Evolutionary conservation across 2,113 vertebrate species (phyloP).

Genomic region (Empidonax alnorum): DNA sequence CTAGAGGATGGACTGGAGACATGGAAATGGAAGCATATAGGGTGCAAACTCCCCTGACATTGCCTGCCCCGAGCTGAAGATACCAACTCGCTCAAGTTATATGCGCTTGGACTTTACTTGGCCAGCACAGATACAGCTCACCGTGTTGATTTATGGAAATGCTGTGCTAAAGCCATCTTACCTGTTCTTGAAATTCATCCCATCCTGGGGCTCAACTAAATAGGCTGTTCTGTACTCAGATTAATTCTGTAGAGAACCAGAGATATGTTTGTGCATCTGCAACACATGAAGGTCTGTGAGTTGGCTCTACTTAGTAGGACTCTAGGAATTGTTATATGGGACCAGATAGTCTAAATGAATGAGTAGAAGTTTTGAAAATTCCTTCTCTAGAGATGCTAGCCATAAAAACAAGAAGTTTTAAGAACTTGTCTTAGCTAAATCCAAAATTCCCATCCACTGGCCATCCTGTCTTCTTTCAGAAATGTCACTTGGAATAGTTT

Average conservation of each 20-base stretch:
- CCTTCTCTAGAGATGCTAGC: not conserved
- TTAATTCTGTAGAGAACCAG: not conserved
- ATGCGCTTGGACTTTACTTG: not conserved
- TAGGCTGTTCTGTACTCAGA: not conserved
- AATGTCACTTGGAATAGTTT: not conserved
- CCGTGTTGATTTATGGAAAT: not conserved
- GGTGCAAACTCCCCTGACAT: not conserved
- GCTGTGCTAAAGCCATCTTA: not conserved
- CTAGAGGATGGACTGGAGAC: not conserved
- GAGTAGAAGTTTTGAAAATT: not conserved
- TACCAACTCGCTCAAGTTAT: fast-evolving
- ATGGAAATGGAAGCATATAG: not conserved
- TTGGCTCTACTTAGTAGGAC: not conserved
- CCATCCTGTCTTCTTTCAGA: not conserved
- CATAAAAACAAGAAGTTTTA: not conserved
- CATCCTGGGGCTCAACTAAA: not conserved
- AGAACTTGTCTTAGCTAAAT: not conserved
- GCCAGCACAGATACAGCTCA: not conserved
- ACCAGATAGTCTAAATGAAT: not conserved
- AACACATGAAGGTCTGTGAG: not conserved
- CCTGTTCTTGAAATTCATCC: not conserved
- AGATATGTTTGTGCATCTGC: not conserved
- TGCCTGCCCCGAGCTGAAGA: not conserved
- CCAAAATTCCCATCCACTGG: not conserved
- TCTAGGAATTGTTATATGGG: not conserved